Evolutionary conservation across 2,113 vertebrate genomes (phyloP), one percentile per base, ranked within the genome.

Genomic region (Microtus oregoni): DNA sequence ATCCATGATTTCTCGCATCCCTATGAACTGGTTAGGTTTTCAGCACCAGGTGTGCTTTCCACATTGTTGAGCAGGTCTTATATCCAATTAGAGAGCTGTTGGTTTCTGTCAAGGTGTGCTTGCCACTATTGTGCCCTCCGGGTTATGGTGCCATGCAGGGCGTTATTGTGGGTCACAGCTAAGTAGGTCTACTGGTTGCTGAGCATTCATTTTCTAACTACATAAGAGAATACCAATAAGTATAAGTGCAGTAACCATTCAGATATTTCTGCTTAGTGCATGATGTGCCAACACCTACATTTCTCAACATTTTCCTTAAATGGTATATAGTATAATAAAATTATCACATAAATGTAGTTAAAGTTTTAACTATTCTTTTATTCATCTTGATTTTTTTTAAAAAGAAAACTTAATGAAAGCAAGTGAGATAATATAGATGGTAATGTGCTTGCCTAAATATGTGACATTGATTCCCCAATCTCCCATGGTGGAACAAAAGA

Each of bases 151-250:
- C 35, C 22, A 82, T 15, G 13, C 52, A 1, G 11, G 22, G 22
- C 58, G 6, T 82, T 61, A 81, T 38, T 81, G 22, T 82, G 32
- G 22, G 1, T 9, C 79, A 58, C 26, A 82, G 35, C 55, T 61
- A 22, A 15, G 79, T 38, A 82, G 6, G 79, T 1, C 35, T 61
- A 58, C 13, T 82, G 79, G 3, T 38, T 38, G 11, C 6, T 38
- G 26, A 14, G 6, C 52, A 58, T 82, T 61, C 55, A 22, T 22
- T 89, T 95, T 92, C 83, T 17, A 94, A 97, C 91, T 24, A 87
- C 14, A 24, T 12, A 83, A 83, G n/a, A 73, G 26, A 4, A 87
- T 55, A 7, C 86, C 63, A 65, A 2, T 68, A 65, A 76, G 73
- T 10, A 13, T 67, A 83, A 38, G 30, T 68, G 9, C 22, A 87